Evolutionary conservation across 2,113 vertebrate species (phyloP), one percentile per base, ranked within the genome.

Genomic region (Eclectus roratus): DNA sequence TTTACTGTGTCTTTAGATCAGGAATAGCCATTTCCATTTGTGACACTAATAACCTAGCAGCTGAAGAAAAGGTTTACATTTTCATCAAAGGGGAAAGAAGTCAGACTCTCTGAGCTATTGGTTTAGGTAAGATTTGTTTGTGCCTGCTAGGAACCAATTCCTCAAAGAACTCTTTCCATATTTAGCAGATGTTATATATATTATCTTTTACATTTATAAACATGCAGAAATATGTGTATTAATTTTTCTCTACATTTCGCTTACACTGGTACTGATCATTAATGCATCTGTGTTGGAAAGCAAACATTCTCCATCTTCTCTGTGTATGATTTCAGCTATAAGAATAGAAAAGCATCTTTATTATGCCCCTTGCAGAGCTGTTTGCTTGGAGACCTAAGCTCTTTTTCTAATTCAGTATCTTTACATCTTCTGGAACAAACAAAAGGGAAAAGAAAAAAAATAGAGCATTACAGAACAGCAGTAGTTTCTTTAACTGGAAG

Each of bases 401-500:
- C 41, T 82, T 82, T 85, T 80, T 41, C 78, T 80, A 58, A 74
- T 73, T 82, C 28, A 4, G 15, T 89, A 49, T 85, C 46, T 81
- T 64, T 85, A 44, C 43, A 56, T 88, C n/a, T 90, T 80, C 63
- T 92, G 58, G 53, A 91, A 55, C 66, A 89, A 91, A 77, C 35
- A 69, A 72, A 87, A 76, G 13, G 29, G 10, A 27, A 55, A 69
- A 41, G 50, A 78, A 25, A 47, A 47, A 70, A 81, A 77, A 6
- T 23, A 53, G 33, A 88, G 58, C 84, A 72, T 89, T 76, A 37
- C 15, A 70, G 41, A 91, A 70, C 49, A 91, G 78, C 85, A 93
- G 58, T 46, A 43, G 58, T 82, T 94, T 70, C 84, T 85, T 87
- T 93, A 91, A 95, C 85, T 89, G 89, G 64, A 80, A 96, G 71